A percentile compares a stretch with the other conserved stretches of the same genome.
These are phyloP conservation scores for Mya arenaria DNA, from an alignment of 1,140 invertebrate species.

Conservation along the genomic window DNA sequence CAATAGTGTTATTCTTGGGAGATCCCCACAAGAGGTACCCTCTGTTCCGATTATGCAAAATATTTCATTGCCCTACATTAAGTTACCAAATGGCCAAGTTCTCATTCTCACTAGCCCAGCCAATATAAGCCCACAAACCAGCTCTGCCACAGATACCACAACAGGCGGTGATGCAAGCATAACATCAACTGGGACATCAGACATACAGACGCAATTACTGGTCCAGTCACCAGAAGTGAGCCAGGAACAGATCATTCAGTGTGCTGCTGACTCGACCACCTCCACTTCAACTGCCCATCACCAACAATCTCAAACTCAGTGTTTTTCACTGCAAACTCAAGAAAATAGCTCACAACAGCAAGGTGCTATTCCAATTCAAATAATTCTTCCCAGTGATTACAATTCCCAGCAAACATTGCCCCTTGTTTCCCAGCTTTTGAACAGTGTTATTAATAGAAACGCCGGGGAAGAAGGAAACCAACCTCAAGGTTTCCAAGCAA, in stretches of 20 bases:
- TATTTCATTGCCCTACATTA: constrained; percentile 42
- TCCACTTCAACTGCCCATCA: constrained; percentile 12
- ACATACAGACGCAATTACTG: constrained; percentile 1
- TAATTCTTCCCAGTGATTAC: constrained; percentile 52
- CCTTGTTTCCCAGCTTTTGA: constrained; percentile 42
- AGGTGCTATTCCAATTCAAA: constrained; percentile 48
- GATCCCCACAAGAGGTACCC: constrained; percentile 40
- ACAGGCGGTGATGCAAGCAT: not conserved
- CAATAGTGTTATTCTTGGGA: constrained; percentile 1
- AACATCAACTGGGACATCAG: not conserved
- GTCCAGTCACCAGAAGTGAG: not conserved
- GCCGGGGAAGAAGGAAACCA: not conserved
- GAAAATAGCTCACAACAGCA: not conserved
- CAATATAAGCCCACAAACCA: too few species aligned
- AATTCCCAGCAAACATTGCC: constrained; percentile 48
- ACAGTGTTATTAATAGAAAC: constrained; percentile 32
- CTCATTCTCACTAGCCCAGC: constrained; percentile 37
- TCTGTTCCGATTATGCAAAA: constrained; percentile 45
- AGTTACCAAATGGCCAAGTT: constrained; percentile 49
- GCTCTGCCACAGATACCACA: constrained; percentile 9
- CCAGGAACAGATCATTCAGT: constrained; percentile 38
- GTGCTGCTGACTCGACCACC: constrained; percentile 42
- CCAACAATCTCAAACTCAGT: not conserved
- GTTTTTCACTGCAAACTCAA: not conserved
- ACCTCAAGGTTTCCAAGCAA: constrained; percentile 2